Conservation (phyloP, 2,797 vertebrate species). For the Labroides dimidiatus region DNA sequence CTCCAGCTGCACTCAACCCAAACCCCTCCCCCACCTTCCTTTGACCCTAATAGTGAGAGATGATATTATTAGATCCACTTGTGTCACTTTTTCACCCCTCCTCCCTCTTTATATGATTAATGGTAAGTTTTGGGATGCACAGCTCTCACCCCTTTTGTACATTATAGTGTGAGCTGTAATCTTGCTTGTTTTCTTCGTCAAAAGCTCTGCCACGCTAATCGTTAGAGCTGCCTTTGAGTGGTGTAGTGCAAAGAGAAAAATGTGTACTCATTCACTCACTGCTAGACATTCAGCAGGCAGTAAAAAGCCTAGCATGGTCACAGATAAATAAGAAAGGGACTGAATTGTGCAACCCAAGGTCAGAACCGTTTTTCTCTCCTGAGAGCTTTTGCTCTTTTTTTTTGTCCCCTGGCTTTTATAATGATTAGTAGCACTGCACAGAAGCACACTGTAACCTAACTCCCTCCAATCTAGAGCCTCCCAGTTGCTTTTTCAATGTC, state of each 20-base stretch:
- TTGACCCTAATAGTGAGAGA: slow-evolving; percentile 69
- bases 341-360: slow-evolving; percentile 83
- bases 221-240: slow-evolving; percentile 48
- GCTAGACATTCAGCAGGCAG: slow-evolving; percentile 64
- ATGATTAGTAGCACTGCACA: slow-evolving; percentile 77
- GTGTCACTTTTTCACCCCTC: slow-evolving; percentile 60
- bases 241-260: slow-evolving; percentile 47
- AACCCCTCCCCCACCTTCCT: slow-evolving; percentile 50
- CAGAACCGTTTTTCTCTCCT: slow-evolving; percentile 76
- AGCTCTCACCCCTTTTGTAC: slow-evolving; percentile 65
- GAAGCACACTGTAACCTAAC: slow-evolving; percentile 65
- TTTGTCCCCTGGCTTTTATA: slow-evolving; percentile 75
- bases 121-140: slow-evolving; percentile 76
- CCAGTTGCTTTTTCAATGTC: slow-evolving; percentile 81
- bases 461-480: slow-evolving; percentile 71
- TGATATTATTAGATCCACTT: slow-evolving; percentile 74
- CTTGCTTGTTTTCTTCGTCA: slow-evolving; percentile 45
- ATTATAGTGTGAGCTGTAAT: slow-evolving; percentile 29
- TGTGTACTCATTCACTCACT: slow-evolving; percentile 58
- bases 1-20: slow-evolving; percentile 55
- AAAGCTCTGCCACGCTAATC: slow-evolving; percentile 43
- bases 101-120: slow-evolving; percentile 43
- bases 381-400: slow-evolving; percentile 74
- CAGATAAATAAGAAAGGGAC: slow-evolving; percentile 76
- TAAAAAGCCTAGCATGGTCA: slow-evolving; percentile 67